Conservation (phyloP, 2,888 invertebrate species). For the Orthosia gothica region DNA sequence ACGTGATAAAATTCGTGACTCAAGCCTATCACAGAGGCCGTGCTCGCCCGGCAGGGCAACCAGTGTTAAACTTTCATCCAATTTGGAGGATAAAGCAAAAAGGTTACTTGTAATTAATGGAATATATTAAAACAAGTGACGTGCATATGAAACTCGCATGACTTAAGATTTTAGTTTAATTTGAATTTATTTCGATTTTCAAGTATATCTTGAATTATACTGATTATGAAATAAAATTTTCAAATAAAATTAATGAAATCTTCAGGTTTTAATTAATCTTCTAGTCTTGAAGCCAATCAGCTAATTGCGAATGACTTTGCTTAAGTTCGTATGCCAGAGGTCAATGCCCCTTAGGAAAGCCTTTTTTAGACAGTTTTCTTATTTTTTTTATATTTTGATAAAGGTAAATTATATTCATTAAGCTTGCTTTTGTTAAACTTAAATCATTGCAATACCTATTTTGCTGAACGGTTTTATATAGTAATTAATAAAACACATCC, state of each 20-base stretch:
- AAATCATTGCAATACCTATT: neutral
- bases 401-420: neutral
- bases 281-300: conserved; percentile 46
- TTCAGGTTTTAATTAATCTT: conserved; percentile 31
- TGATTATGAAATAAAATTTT: conserved; percentile 17
- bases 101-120: conserved; percentile 36
- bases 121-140: conserved; percentile 35
- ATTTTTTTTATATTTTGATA: conserved; percentile 1
- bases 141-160: neutral
- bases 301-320: conserved; percentile 50
- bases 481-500: conserved; percentile 15
- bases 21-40: too few relatives aligned
- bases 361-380: conserved; percentile 3
- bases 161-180: conserved; percentile 1
- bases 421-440: conserved; percentile 10
- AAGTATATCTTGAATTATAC: neutral
- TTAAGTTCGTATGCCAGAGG: neutral
- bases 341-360: conserved; percentile 6
- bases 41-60: conserved; percentile 11
- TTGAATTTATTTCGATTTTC: neutral
- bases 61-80: conserved; percentile 40
- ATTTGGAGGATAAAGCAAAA: conserved; percentile 33
- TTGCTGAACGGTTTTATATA: conserved; percentile 14
- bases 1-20: too few relatives aligned
- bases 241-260: conserved; percentile 21